A percentile compares a stretch with the other conserved stretches of the same genome.
phyloP scores from a whole-genome alignment of 92 coral and sea anemone genomes.

The Nematostella vectensis region DNA sequence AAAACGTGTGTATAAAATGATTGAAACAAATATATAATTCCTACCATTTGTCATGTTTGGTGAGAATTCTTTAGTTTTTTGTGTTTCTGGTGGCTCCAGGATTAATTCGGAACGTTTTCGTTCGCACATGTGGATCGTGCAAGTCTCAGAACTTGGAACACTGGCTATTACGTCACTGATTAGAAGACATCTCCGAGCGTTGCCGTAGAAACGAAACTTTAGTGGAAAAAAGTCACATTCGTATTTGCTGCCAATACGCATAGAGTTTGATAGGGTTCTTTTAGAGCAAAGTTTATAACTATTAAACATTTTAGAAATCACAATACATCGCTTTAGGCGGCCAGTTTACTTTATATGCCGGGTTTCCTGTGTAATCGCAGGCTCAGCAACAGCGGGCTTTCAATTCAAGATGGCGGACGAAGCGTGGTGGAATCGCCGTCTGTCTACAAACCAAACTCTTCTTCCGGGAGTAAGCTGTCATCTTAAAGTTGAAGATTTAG shows the following conservation, averaged over 20 bases:
- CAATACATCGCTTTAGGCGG: no score
- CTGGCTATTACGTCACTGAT: constrained; percentile 21
- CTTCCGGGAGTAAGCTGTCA: not conserved
- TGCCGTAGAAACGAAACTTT: no score
- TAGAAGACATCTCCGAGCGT: constrained; percentile 11
- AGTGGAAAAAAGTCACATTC: no score
- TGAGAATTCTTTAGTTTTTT: not conserved
- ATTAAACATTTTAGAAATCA: no score
- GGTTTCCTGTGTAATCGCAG: no score
- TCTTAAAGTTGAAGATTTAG: constrained; percentile 17
- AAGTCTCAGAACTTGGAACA: constrained; percentile 1
- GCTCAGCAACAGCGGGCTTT: no score
- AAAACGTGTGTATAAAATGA: not conserved
- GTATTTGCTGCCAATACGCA: no score
- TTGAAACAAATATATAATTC: not conserved
- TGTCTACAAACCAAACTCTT: constrained; percentile 2
- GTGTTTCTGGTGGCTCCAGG: not conserved
- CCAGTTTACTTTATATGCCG: no score
- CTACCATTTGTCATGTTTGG: constrained; percentile 1
- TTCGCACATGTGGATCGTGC: constrained; percentile 6
- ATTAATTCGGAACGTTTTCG: not conserved
- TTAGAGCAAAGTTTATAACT: no score
- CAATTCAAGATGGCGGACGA: constrained; percentile 82
- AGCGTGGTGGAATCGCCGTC: constrained; percentile 47
- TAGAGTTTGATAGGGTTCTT: no score